Conservation (phyloP, 2,888 invertebrate species). For the Halictus ligatus region DNA sequence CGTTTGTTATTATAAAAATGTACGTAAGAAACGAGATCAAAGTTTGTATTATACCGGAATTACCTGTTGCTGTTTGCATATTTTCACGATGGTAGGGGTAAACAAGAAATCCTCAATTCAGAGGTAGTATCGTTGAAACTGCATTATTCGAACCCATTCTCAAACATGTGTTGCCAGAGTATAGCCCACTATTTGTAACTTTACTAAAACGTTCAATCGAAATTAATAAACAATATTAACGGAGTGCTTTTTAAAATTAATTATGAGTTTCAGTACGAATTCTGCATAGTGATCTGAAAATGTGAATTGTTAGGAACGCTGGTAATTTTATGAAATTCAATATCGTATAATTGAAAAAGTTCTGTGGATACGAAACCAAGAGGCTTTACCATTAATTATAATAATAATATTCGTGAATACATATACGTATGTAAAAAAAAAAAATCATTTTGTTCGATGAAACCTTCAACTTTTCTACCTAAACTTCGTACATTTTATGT, state of each 20-base stretch:
- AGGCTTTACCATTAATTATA: neutral
- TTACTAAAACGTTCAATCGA: neutral
- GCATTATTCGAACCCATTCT: neutral
- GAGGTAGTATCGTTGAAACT: neutral
- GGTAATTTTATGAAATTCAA: neutral
- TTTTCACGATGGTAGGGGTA: neutral
- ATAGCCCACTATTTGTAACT: neutral
- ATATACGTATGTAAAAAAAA: neutral
- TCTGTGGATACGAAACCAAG: neutral
- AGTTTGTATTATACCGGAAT: neutral
- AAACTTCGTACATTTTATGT: neutral
- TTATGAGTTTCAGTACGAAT: neutral
- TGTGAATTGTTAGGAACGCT: neutral
- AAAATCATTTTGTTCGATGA: neutral
- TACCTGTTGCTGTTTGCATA: constrained; percentile 5
- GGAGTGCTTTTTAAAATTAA: neutral
- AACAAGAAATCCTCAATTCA: neutral
- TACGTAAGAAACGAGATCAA: neutral
- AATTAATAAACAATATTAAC: neutral
- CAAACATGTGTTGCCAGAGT: neutral
- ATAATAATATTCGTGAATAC: neutral
- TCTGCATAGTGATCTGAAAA: neutral
- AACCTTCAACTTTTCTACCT: neutral
- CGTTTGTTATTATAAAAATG: neutral
- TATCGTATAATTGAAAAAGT: neutral